These are phyloP conservation scores for Frankliniella intonsa DNA, from an alignment of 2,888 invertebrate species.

Conservation along the genomic window DNA sequence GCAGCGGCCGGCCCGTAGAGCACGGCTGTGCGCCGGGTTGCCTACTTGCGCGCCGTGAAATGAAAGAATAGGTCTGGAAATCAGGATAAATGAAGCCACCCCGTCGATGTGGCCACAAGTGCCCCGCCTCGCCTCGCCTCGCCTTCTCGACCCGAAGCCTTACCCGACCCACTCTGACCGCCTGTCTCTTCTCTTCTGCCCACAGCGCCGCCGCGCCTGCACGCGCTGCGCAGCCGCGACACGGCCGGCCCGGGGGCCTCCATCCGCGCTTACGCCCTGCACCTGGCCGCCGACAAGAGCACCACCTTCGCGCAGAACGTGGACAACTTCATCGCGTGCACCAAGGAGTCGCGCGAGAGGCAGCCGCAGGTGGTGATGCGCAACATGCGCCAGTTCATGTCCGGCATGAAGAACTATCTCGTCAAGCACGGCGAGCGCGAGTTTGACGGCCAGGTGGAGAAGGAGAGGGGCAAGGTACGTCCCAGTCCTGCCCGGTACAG, in stretches of 20 bases:
- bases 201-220: slow-evolving; percentile 71
- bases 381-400: slow-evolving; percentile 94
- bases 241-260: slow-evolving; percentile 63
- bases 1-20: too few relatives aligned
- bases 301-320: slow-evolving; percentile 91
- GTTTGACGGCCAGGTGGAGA: slow-evolving; percentile 85
- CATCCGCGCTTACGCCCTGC: slow-evolving; percentile 71
- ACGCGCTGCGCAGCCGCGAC: slow-evolving; percentile 60
- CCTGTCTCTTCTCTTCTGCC: slow-evolving; percentile 38
- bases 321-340: slow-evolving; percentile 89
- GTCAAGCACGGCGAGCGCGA: slow-evolving; percentile 93
- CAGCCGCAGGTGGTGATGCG: slow-evolving; percentile 85
- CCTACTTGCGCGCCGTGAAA: too few relatives aligned
- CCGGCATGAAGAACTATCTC: slow-evolving; percentile 96
- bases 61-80: too few relatives aligned
- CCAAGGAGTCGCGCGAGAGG: slow-evolving; percentile 81
- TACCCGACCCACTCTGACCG: too few relatives aligned
- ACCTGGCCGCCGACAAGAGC: slow-evolving; percentile 74
- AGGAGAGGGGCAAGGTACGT: slow-evolving; percentile 69
- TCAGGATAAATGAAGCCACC: too few relatives aligned
- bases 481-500: too few relatives aligned
- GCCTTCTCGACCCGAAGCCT: too few relatives aligned
- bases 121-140: too few relatives aligned
- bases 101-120: too few relatives aligned
- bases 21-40: too few relatives aligned